phyloP scores from a whole-genome alignment of 2,888 invertebrate genomes.

The Drosophila mimetica region DNA sequence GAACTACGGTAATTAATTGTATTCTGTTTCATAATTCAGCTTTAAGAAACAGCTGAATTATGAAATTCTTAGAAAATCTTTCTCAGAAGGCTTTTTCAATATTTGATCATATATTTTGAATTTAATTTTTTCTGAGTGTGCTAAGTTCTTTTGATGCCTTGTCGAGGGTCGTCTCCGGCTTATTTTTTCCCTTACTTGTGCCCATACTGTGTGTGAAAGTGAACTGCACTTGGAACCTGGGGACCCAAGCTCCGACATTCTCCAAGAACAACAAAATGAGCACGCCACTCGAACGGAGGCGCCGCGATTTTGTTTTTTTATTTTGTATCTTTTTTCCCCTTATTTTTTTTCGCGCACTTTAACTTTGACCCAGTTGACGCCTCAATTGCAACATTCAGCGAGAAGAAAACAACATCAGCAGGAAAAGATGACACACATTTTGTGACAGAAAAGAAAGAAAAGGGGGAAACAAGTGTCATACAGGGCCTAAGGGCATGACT shows the following conservation, averaged over 20 bases:
- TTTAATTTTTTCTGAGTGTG: conserved; percentile 9
- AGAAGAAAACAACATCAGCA: conserved; percentile 5
- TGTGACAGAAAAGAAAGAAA: background rate
- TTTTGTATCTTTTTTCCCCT: background rate
- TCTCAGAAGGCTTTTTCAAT: too few relatives aligned
- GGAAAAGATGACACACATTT: conserved; percentile 50
- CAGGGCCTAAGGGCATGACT: conserved; percentile 51
- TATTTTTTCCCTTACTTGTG: conserved; percentile 22
- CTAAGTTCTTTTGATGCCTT: conserved; percentile 31
- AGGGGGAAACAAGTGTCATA: conserved; percentile 18
- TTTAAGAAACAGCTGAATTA: too few relatives aligned
- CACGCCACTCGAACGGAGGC: conserved; percentile 42
- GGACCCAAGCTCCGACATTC: conserved; percentile 18
- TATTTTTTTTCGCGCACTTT: conserved; percentile 42
- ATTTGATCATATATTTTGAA: too few relatives aligned
- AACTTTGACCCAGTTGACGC: conserved; percentile 79
- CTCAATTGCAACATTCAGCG: conserved; percentile 62
- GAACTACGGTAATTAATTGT: too few relatives aligned
- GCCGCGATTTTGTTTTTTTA: conserved; percentile 36
- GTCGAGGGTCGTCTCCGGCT: conserved; percentile 28
- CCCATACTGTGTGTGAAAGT: conserved; percentile 9
- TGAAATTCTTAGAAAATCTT: too few relatives aligned
- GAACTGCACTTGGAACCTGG: conserved; percentile 38
- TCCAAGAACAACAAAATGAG: conserved; percentile 45
- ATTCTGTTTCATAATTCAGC: too few relatives aligned